phyloP scores from a whole-genome alignment of 2,113 vertebrate genomes.

The Pholis gunnellus region DNA sequence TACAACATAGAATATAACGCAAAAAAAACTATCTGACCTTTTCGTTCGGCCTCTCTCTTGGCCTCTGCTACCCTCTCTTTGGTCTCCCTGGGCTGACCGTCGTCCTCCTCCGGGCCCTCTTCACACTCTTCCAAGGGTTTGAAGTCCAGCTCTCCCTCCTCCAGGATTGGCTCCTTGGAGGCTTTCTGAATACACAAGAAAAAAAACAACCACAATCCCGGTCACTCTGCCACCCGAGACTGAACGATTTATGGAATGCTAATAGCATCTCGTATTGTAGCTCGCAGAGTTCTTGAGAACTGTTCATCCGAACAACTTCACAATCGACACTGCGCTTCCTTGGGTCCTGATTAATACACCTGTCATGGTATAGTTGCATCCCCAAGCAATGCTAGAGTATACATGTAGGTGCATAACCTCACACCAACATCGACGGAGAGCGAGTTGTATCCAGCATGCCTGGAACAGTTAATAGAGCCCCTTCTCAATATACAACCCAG shows the following conservation, averaged over 20 bases:
- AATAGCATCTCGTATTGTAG: background rate
- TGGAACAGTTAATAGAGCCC: background rate
- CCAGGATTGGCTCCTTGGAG: slow-evolving; percentile 95
- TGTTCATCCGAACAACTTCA: background rate
- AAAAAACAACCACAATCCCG: background rate
- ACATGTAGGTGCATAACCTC: background rate
- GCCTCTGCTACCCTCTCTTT: slow-evolving; percentile 89
- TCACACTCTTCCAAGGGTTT: slow-evolving; percentile 92
- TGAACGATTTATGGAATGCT: background rate
- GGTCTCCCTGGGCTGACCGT: slow-evolving; percentile 88
- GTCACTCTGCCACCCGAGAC: background rate
- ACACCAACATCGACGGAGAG: background rate
- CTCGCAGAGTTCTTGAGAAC: background rate
- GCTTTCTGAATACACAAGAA: slow-evolving; percentile 86
- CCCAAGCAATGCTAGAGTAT: background rate
- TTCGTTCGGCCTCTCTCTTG: slow-evolving; percentile 82
- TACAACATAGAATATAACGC: background rate
- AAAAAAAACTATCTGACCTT: slow-evolving; percentile 54
- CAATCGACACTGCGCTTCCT: background rate
- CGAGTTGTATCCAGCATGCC: background rate
- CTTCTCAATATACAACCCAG: too few relatives aligned
- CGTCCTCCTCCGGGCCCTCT: slow-evolving; percentile 90
- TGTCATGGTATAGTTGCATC: background rate
- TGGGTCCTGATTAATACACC: background rate
- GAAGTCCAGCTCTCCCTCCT: slow-evolving; percentile 97